phyloP scores from a whole-genome alignment of 2,888 invertebrate species.

The Atherix ibis region DNA sequence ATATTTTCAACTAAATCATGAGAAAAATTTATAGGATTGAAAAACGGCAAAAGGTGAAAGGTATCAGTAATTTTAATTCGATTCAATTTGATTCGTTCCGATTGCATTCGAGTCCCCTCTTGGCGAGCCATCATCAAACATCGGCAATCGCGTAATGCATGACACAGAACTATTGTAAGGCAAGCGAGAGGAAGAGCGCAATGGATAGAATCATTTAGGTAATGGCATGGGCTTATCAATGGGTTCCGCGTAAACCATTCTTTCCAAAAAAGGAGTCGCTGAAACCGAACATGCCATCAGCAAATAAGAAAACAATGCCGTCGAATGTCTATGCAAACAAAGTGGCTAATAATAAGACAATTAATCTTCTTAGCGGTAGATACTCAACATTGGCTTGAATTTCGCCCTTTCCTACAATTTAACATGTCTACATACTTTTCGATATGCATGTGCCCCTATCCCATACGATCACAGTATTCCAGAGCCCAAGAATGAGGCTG shows the following conservation, averaged over 20 bases:
- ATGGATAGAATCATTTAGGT: too few species aligned
- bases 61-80: too few species aligned
- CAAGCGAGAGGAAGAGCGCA: not conserved
- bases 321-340: conserved; percentile 14
- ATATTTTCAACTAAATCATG: conserved; percentile 11
- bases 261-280: conserved; percentile 8
- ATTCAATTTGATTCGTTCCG: too few species aligned
- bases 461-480: too few species aligned
- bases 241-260: too few species aligned
- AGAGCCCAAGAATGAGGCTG: too few species aligned
- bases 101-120: too few species aligned
- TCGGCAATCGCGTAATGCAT: not conserved
- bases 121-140: not conserved
- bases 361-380: conserved; percentile 18
- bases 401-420: too few species aligned
- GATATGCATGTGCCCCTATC: too few species aligned
- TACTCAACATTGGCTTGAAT: too few species aligned
- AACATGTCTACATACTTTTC: too few species aligned
- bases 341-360: conserved; percentile 18
- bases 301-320: conserved; percentile 8
- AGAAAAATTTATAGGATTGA: conserved; percentile 9
- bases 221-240: too few species aligned
- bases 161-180: not conserved
- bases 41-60: conserved; percentile 7
- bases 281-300: conserved; percentile 7